Base-by-base conservation (phyloP, 2,113 vertebrate genomes). In the Phalacrocorax aristotelis region DNA sequence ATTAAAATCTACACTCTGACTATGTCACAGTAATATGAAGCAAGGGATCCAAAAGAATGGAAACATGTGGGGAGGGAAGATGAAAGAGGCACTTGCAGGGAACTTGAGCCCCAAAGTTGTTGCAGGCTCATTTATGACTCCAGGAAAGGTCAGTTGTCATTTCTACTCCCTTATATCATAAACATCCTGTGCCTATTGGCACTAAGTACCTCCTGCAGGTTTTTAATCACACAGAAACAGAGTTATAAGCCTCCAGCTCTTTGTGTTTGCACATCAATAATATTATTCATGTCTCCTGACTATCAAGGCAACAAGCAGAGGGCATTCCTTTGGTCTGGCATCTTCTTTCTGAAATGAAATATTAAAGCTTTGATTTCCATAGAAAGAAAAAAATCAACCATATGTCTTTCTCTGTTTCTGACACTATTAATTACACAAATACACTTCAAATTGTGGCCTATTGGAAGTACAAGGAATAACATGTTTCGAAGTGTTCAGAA, bases 141-240 rank as follows among this genome's bases (percentile, higher is more conserved):
- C 82, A 92, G 57, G 60, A 91, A 92, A 95, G 92, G 96, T 96
- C 88, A 92, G 55, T 81, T 95, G 89, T 93, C 86, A 89, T 89
- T 95, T 95, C 48, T 64, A 4, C 52, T 90, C 29, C 15, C 30
- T 95, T 95, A 72, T 52, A 69, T 91, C 78, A 87, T 77, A 91
- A 96, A 83, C 84, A 91, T 48, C 66, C 55, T 62, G 70, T 85
- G 74, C 70, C 61, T 87, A 22, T 78, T 79, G 78, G 58, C 93
- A 93, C 54, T n/a, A 82, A 87, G 61, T 89, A 89, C 86, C 81
- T 94, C 89, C 89, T 93, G 84, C 68, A 90, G 84, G 58, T 83
- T 87, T 96, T 96, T 97, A 95, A 90, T 95, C 81, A 96, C 60
- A 74, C 22, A 82, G 81, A 94, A 95, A 87, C 52, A 83, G 81